Evolutionary conservation across 2,113 vertebrate genomes (phyloP).

Genomic region (Paedocypris sp.): DNA sequence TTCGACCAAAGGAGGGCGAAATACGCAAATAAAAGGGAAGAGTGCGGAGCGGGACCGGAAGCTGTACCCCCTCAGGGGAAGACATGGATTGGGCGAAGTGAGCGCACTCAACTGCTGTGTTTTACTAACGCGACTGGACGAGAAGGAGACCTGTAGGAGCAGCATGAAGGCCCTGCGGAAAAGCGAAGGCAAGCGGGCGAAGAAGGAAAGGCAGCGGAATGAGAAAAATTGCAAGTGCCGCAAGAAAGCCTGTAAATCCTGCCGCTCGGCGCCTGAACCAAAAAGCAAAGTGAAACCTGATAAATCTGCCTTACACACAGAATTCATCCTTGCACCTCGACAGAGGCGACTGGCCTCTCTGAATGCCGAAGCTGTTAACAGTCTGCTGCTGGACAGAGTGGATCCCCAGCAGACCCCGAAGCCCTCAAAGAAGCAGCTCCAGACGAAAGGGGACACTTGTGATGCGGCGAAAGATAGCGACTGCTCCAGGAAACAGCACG

Average conservation of each 20-base stretch:
- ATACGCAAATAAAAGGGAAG: conserved; percentile 35
- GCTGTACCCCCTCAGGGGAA: conserved; percentile 64
- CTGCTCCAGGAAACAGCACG: conserved; percentile 14
- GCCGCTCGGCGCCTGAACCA: conserved; percentile 45
- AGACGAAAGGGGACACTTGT: conserved; percentile 39
- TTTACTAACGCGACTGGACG: conserved; percentile 78
- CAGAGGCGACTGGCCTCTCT: conserved; percentile 90
- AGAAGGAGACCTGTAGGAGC: conserved; percentile 37
- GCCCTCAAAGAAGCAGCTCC: conserved; percentile 49
- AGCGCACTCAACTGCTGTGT: conserved; percentile 73
- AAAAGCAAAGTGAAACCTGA: conserved; percentile 48
- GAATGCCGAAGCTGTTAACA: conserved; percentile 92
- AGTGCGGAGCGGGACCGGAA: conserved; percentile 54
- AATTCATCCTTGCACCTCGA: conserved; percentile 63
- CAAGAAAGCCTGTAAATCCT: conserved; percentile 39
- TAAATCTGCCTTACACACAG: conserved; percentile 42
- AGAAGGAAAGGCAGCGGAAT: conserved; percentile 44
- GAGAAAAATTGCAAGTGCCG: conserved; percentile 42
- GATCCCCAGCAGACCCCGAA: conserved; percentile 43
- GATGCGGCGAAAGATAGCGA: conserved; percentile 23
- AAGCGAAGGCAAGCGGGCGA: conserved; percentile 31
- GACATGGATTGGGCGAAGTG: conserved; percentile 35
- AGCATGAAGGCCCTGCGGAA: conserved; percentile 33
- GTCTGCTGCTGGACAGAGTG: conserved; percentile 76
- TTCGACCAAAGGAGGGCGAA: conserved; percentile 36